These are phyloP conservation scores for Delphinapterus leucas DNA, from an alignment of 2,113 vertebrate genomes.

Conservation along the genomic window DNA sequence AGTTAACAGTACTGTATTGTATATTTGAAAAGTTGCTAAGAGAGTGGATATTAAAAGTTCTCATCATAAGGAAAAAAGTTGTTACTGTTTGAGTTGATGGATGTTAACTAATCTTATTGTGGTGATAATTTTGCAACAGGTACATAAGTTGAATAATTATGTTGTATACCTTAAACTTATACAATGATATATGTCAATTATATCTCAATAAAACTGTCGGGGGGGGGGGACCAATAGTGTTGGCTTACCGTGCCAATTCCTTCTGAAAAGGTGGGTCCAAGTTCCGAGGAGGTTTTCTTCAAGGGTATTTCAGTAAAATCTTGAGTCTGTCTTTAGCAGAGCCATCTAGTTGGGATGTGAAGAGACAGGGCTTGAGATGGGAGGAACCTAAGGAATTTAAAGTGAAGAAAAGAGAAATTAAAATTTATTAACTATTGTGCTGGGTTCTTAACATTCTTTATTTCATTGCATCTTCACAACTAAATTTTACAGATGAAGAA, in stretches of 20 bases:
- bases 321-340: background rate
- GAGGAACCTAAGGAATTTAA: background rate
- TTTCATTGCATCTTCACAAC: background rate
- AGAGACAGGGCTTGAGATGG: background rate
- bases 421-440: background rate
- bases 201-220: background rate
- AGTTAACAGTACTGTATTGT: background rate
- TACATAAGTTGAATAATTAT: background rate
- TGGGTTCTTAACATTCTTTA: background rate
- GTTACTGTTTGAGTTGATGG: background rate
- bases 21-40: background rate
- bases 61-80: background rate
- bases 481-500: background rate
- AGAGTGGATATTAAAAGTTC: background rate
- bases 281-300: constrained; percentile 12
- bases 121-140: background rate
- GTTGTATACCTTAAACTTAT: background rate
- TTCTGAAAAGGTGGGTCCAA: constrained; percentile 35
- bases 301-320: background rate
- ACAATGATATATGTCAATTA: background rate
- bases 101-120: background rate
- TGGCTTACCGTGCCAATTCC: background rate
- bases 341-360: background rate
- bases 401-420: background rate
- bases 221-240: background rate